Base-by-base conservation (phyloP, 2,888 invertebrate genomes). In the Drosophila eohydei region DNA sequence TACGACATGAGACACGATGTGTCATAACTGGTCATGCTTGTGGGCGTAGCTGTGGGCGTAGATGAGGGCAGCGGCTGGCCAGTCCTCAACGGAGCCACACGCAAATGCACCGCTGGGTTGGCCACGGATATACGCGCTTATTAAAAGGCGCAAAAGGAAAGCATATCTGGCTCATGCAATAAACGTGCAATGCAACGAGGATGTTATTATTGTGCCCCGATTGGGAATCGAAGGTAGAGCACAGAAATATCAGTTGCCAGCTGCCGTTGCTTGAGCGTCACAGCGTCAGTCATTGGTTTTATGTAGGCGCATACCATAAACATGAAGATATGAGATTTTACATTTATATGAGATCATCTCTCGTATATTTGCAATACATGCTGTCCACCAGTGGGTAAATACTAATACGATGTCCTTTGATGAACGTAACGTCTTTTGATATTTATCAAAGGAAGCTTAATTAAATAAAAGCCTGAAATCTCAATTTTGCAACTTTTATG, bases 401-500 rank as follows among this genome's bases (percentile, higher is more conserved):
- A 30, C 21, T 21, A 21, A 21, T 21, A 21, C 21, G 21, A 21
- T 21, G 21, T n/a, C 9, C 32, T 55, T 50, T 41, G 41, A 7
- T 21, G 21, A 30, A 26, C 7, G 9, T 54, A 54, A 54, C 30
- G 41, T 16, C 41, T 38, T 59, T 77, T 51, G 11, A 43, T 8
- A 28, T 34, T 58, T 14, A 41, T 6, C 40, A 71, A 59, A 66
- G 44, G 80, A 64, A 70, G 73, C 60, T 68, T 81, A 62, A 83
- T 83, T 81, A 74, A 83, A 86, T 86, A 78, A 81, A 65, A 68
- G 72, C 72, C 72, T 57, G 48, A 64, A 62, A 64, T 74, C 71
- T 70, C n/a, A 41, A 83, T 50, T 34, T 12, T 5, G 30, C 30
- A 75, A 83, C 52, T 86, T 76, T 70, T 12, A 38, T 72, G 48